Evolutionary conservation across 2,888 invertebrate genomes (phyloP).

Genomic region (Pyralis farinalis): DNA sequence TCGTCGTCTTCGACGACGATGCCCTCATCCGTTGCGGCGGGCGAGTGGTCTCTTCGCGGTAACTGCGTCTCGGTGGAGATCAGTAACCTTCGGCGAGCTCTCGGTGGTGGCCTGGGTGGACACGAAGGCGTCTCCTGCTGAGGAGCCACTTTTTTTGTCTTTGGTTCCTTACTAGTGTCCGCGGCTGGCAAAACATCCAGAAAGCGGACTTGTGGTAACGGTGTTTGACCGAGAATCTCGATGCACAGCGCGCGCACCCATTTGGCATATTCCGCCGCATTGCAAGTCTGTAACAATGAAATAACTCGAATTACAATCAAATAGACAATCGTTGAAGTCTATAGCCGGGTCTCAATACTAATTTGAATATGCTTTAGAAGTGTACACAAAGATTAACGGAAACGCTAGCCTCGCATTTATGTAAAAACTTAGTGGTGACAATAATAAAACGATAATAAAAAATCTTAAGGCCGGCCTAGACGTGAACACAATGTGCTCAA

Average conservation of each 20-base stretch:
- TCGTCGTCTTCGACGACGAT: constrained; percentile 78
- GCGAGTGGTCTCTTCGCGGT: constrained; percentile 65
- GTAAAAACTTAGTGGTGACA: constrained; percentile 32
- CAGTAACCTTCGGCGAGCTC: constrained; percentile 64
- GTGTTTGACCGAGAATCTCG: constrained; percentile 88
- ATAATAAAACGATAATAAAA: constrained; percentile 43
- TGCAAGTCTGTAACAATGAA: constrained; percentile 83
- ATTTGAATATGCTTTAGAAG: constrained; percentile 21
- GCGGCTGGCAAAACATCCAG: constrained; percentile 85
- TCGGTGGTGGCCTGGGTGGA: constrained; percentile 67
- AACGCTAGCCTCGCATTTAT: constrained; percentile 19
- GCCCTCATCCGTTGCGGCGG: constrained; percentile 76
- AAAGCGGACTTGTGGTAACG: constrained; percentile 86
- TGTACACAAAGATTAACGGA: constrained; percentile 21
- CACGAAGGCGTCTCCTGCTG: constrained; percentile 55
- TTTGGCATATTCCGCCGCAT: constrained; percentile 85
- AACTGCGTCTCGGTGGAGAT: constrained; percentile 63
- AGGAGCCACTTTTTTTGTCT: constrained; percentile 61
- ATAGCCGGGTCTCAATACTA: constrained; percentile 11
- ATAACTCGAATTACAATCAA: constrained; percentile 1
- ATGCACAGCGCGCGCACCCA: constrained; percentile 89
- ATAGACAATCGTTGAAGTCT: constrained; percentile 11
- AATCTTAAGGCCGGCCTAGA: constrained; percentile 45
- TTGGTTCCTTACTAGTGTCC: constrained; percentile 67
- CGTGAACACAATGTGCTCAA: constrained; percentile 2